Conservation (phyloP, 2,888 invertebrate species). For the Stenodema calcarata region DNA sequence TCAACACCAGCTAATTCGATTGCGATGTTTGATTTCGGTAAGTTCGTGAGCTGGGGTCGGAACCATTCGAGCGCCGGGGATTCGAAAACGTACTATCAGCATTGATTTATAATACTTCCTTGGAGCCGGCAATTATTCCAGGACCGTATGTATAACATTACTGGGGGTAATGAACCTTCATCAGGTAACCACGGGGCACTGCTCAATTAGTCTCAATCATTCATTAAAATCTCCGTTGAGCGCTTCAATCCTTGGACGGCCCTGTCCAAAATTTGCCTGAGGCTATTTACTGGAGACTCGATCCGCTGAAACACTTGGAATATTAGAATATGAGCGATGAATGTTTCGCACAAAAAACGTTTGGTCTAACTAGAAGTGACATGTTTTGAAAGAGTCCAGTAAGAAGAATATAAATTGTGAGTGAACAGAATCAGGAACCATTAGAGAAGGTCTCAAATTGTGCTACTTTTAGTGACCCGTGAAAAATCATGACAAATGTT, state of each 20-base stretch:
- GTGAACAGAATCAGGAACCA: too few relatives aligned
- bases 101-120: background rate
- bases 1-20: background rate
- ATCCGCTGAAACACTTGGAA: background rate
- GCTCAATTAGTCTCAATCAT: conserved; percentile 13
- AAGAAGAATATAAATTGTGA: background rate
- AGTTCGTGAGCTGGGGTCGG: background rate
- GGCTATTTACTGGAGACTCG: background rate
- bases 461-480: too few relatives aligned
- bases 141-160: background rate
- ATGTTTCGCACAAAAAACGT: background rate
- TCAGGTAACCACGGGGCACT: conserved; percentile 14
- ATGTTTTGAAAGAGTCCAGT: background rate
- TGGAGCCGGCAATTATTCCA: conserved; percentile 13
- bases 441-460: too few relatives aligned
- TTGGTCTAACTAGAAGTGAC: background rate
- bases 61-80: background rate
- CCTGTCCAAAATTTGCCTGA: background rate
- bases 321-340: background rate
- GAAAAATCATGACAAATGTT: too few relatives aligned
- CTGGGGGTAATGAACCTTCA: conserved; percentile 15
- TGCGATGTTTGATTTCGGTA: background rate
- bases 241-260: background rate
- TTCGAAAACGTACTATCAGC: background rate
- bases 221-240: background rate